phyloP scores from a whole-genome alignment of 1,140 invertebrate genomes.

The Lepidotrigona ventralis region DNA sequence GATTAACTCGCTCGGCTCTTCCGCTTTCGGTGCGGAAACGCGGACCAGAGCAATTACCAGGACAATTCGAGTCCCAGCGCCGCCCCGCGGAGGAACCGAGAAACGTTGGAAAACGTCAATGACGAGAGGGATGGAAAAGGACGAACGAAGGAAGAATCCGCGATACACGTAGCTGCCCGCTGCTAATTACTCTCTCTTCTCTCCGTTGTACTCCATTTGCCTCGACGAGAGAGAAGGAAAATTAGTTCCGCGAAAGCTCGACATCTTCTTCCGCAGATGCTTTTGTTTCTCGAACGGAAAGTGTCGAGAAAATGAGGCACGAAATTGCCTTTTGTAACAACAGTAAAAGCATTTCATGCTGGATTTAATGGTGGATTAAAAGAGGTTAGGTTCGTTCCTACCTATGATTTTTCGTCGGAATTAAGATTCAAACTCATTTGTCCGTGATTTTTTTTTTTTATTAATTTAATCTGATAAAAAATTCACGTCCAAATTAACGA shows the following conservation, averaged over 20 bases:
- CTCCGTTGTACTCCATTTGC: neutral
- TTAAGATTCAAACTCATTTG: too few species aligned
- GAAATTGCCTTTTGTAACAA: neutral
- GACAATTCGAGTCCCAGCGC: constrained; percentile 69
- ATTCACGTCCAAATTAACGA: neutral
- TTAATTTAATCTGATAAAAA: too few species aligned
- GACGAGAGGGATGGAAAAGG: neutral
- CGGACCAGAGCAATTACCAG: constrained; percentile 67
- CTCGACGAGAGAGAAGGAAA: neutral
- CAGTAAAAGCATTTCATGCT: neutral
- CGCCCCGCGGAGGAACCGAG: neutral
- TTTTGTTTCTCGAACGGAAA: neutral
- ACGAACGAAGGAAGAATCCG: neutral
- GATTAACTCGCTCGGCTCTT: constrained; percentile 62
- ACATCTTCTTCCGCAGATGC: neutral
- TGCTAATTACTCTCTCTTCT: constrained; percentile 26
- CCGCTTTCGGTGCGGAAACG: constrained; percentile 15
- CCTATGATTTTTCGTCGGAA: neutral
- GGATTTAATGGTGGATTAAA: neutral
- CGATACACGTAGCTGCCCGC: neutral
- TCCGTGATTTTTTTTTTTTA: too few species aligned
- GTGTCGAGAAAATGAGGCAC: neutral
- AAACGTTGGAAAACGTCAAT: constrained; percentile 27
- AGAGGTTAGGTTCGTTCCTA: neutral
- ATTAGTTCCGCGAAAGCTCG: constrained; percentile 1